Base-by-base conservation (phyloP, 2,888 invertebrate species). In the Coleophora flavipennella region DNA sequence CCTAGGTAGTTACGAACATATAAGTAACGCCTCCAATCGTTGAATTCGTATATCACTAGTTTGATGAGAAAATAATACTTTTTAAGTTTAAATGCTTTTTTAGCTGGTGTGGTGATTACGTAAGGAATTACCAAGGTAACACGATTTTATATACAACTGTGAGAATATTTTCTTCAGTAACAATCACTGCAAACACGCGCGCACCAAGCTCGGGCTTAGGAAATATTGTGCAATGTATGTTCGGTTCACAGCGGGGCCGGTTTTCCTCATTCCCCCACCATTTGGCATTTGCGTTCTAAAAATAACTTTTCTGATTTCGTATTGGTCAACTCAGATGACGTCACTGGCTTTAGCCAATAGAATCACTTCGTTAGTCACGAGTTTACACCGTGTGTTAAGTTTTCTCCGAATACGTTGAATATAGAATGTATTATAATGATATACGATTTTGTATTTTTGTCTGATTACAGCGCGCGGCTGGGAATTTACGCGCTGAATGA, bases 161-260 rank as follows among this genome's bases (percentile, higher is more conserved):
- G 10, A 8, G 11, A 29, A 29, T n/a, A n/a, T n/a, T n/a, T n/a
- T 9, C 29, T 29, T 9, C 10, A 4, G 9, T 2, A 29, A 29
- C 10, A 29, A 20, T 20, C 20, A 10, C 29, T n/a, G 29, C 29
- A 8, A 4, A 27, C 26, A 27, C 44, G 57, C 77, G 71, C 55
- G 67, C 68, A 55, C 67, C 59, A 59, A 47, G 55, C 33, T 28
- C 41, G 51, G 50, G 55, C 55, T 60, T 53, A 52, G 60, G 72
- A 80, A 81, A 66, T 69, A 51, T 83, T 80, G 84, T 81, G 81
- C 78, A 83, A 84, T 65, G 64, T 54, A 62, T 53, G 55, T 53
- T 54, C 46, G 50, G 55, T 40, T 48, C 41, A 60, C 44, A 44
- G 46, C 55, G 48, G 51, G 47, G 61, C 66, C 64, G 51, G 61